These are phyloP conservation scores for Platorchestia sp. DNA, from an alignment of 1,140 invertebrate genomes.

Conservation along the genomic window DNA sequence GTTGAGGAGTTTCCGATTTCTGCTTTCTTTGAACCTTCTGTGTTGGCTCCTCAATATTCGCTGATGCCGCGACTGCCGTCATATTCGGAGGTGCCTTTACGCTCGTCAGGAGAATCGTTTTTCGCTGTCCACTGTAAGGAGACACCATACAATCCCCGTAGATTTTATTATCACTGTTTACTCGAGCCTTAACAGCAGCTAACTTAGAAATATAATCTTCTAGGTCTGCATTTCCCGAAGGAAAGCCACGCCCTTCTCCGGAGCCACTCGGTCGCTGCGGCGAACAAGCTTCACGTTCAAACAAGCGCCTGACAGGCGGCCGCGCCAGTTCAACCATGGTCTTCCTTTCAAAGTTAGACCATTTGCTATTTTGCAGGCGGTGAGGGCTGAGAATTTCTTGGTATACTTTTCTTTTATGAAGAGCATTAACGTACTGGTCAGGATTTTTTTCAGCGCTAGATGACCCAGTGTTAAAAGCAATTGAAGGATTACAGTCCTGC, in stretches of 20 bases:
- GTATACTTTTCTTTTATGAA: not conserved
- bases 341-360: not conserved
- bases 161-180: not conserved
- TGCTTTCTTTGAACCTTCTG: not conserved
- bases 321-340: not conserved
- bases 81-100: not conserved
- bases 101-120: constrained; percentile 42
- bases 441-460: not conserved
- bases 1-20: constrained; percentile 26
- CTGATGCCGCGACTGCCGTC: not conserved
- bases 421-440: too few relatives aligned
- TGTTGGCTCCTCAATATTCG: not conserved
- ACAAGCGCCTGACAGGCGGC: not conserved
- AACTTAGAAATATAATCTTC: constrained; percentile 18
- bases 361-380: not conserved
- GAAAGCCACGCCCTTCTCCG: not conserved
- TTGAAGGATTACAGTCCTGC: not conserved
- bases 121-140: constrained; percentile 12
- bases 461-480: not conserved
- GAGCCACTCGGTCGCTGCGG: not conserved
- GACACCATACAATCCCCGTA: constrained; percentile 1
- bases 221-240: not conserved
- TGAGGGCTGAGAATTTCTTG: not conserved
- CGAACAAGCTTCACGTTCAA: not conserved
- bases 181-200: constrained; percentile 20